Base-by-base conservation (phyloP, 1,140 invertebrate species). In the Globodera ellingtonae region DNA sequence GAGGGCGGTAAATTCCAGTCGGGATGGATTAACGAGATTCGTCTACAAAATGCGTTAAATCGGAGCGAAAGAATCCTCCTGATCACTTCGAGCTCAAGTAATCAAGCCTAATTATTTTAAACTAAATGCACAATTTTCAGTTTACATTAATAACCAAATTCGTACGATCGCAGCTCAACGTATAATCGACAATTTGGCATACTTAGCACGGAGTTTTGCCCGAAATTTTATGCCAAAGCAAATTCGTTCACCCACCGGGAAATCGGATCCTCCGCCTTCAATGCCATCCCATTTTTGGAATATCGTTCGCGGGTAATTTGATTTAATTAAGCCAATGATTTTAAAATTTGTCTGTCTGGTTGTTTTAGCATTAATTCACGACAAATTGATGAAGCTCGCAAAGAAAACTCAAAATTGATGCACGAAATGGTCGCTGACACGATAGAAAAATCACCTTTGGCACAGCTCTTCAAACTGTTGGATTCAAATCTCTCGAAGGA, bases 201-300 rank as follows among this genome's bases (percentile, higher is more conserved):
- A 76, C 50, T 72, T 84, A n/a, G 84, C 83, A 6, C 84, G 83
- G 15, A 70, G 67, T 21, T 84, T 69, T 50, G 21, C 84, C 1
- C 50, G 52, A 15, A 66, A 86, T 47, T 84, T 82, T 84, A 67
- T 86, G 82, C 83, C 84, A n/a, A 81, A 71, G 47, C 65, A 46
- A n/a, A 74, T 74, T 24, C 59, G 84, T 47, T 5, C 69, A 15
- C 79, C 62, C 24, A 47, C 46, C 10, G 67, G 35, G 21, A 81
- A 46, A 59, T 10, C 15, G 48, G 62, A n/a, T 1, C 44, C 24
- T 46, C 18, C 15, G 4, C 72, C 72, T 3, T 44, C 72, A 62
- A 75, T 24, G 15, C 6, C 46, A 6, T 75, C 72, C 6, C 46
- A 18, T 44, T 84, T 84, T 52, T 84, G 83, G 84, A 72, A 59